Conservation (phyloP, 2,797 vertebrate species). For the Leptodactylus fallax region DNA sequence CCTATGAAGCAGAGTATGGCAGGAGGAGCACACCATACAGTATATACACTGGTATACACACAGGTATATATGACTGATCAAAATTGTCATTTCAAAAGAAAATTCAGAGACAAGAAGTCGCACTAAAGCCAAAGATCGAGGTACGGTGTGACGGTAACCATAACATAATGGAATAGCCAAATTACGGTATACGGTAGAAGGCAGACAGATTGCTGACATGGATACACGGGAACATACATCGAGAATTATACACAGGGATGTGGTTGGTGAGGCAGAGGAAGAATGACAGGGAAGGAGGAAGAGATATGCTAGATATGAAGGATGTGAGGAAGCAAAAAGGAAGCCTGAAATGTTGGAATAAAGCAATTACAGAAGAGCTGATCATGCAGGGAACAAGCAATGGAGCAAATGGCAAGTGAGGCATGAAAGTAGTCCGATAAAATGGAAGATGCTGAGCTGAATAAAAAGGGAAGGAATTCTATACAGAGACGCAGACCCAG, state of each 20-base stretch:
- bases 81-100: not conserved
- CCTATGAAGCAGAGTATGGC: not conserved
- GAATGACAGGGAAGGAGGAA: constrained; percentile 16
- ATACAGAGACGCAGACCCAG: not conserved
- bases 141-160: not conserved
- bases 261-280: constrained; percentile 5
- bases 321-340: not conserved
- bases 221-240: not conserved
- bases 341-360: not conserved
- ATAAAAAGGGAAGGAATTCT: not conserved
- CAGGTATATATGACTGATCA: not conserved
- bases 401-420: constrained; percentile 1
- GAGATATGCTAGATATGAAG: not conserved
- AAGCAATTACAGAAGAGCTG: not conserved
- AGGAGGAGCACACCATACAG: not conserved
- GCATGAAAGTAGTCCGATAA: constrained; percentile 28
- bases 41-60: not conserved
- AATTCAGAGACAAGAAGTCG: not conserved
- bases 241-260: not conserved
- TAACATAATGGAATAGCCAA: not conserved
- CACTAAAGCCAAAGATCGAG: not conserved
- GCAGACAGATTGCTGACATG: not conserved
- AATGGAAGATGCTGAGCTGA: constrained; percentile 38
- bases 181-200: not conserved
- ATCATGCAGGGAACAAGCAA: constrained; percentile 14